Evolutionary conservation across 2,888 invertebrate genomes (phyloP).

Genomic region (Liopterus haemorrhoidalis): DNA sequence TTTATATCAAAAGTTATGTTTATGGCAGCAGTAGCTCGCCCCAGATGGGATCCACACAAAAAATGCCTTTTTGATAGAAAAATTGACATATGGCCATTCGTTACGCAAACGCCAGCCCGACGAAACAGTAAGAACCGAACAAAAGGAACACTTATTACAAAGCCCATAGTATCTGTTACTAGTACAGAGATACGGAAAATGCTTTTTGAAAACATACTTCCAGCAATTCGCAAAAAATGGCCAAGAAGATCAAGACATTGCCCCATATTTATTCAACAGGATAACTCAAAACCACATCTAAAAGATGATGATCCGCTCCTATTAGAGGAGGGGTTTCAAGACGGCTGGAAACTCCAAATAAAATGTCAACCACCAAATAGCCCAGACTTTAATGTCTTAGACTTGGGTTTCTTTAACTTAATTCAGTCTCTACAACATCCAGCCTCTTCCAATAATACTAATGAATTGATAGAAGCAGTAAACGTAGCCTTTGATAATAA

Average conservation of each 20-base stretch:
- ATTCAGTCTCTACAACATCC: too few relatives aligned
- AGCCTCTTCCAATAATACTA: too few relatives aligned
- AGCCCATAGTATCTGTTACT: conserved; percentile 11
- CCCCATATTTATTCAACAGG: conserved; percentile 12
- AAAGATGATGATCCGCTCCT: conserved; percentile 9
- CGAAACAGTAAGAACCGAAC: conserved; percentile 9
- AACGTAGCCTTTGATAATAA: too few relatives aligned
- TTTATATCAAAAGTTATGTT: conserved; percentile 21
- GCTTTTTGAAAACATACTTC: conserved; percentile 3
- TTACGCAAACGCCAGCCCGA: conserved; percentile 13
- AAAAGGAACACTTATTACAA: conserved; percentile 14
- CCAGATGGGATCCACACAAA: conserved; percentile 11
- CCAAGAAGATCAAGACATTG: not conserved
- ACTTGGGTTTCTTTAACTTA: too few relatives aligned
- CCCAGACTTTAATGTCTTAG: too few relatives aligned
- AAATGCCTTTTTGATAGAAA: too few relatives aligned
- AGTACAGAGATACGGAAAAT: conserved; percentile 1
- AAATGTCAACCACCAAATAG: too few relatives aligned
- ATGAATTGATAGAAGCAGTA: too few relatives aligned
- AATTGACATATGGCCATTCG: conserved; percentile 14
- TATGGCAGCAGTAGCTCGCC: conserved; percentile 8
- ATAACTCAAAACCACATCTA: conserved; percentile 12
- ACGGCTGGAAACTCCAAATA: conserved; percentile 11
- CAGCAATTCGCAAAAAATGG: conserved; percentile 4
- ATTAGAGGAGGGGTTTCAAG: conserved; percentile 6